phyloP scores from a whole-genome alignment of 1,140 invertebrate genomes.

The Arion vulgaris region DNA sequence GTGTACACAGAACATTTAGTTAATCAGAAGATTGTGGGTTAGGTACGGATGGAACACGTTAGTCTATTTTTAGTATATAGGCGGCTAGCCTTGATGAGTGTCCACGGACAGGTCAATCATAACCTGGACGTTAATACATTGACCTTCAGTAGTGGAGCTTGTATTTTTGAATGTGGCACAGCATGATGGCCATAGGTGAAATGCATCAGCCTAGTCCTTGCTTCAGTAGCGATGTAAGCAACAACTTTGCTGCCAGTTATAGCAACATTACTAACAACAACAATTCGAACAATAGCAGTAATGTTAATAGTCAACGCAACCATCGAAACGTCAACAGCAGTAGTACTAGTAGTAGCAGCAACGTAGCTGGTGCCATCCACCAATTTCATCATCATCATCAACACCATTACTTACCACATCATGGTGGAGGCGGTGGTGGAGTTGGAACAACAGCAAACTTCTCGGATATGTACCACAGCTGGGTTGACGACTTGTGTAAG shows the following conservation, averaged over 20 bases:
- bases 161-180: constrained; percentile 1
- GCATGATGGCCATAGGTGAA: constrained; percentile 22
- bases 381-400: constrained; percentile 16
- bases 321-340: not conserved
- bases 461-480: constrained; percentile 29
- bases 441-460: not conserved
- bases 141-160: not conserved
- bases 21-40: too few relatives aligned
- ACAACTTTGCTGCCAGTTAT: not conserved
- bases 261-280: not conserved
- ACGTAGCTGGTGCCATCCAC: not conserved
- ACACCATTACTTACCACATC: not conserved
- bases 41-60: too few relatives aligned
- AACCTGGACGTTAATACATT: not conserved
- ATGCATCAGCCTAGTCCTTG: constrained; percentile 11
- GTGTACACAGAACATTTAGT: too few relatives aligned
- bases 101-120: not conserved
- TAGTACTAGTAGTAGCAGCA: not conserved
- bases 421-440: not conserved
- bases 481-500: constrained; percentile 34
- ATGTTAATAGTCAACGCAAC: not conserved
- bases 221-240: constrained; percentile 3
- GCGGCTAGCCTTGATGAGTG: not conserved
- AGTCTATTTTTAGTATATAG: too few relatives aligned
- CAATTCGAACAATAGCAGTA: not conserved